Percentiles rank a stretch among this genome's conserved stretches.
phyloP scores from a whole-genome alignment of 2,113 vertebrate genomes.

The Myodes glareolus region DNA sequence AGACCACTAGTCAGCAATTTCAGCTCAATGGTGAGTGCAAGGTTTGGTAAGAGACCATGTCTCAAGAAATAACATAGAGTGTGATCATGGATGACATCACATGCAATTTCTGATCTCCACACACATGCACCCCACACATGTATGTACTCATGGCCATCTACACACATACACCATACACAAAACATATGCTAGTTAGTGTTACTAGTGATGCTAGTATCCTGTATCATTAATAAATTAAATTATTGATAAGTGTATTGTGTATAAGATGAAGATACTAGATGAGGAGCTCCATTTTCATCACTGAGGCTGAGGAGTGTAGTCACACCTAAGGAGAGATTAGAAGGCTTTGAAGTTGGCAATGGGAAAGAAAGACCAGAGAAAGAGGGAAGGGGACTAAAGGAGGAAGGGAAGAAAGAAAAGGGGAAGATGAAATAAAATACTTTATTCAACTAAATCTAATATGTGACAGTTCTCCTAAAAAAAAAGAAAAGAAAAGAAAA shows the following conservation, averaged over 20 bases:
- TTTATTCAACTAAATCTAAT: background rate
- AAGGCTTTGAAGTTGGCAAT: background rate
- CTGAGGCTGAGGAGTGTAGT: background rate
- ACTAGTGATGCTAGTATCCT: background rate
- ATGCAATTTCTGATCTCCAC: background rate
- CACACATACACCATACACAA: background rate
- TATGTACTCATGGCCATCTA: too few species aligned
- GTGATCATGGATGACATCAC: too few species aligned
- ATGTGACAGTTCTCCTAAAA: background rate
- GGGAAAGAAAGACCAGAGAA: fast-evolving
- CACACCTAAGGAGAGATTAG: background rate
- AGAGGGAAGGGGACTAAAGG: fast-evolving
- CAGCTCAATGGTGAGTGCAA: background rate
- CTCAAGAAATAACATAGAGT: background rate
- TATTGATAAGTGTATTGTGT: too few species aligned
- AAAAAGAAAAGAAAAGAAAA: background rate
- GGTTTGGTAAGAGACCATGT: background rate
- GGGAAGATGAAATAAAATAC: background rate
- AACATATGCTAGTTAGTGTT: background rate
- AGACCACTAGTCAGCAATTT: background rate
- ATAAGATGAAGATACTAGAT: background rate
- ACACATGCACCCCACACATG: background rate
- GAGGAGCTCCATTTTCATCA: background rate
- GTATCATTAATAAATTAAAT: background rate
- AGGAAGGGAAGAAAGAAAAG: fast-evolving